Conservation (phyloP, 2,113 vertebrate species). For the Polyodon spathula region DNA sequence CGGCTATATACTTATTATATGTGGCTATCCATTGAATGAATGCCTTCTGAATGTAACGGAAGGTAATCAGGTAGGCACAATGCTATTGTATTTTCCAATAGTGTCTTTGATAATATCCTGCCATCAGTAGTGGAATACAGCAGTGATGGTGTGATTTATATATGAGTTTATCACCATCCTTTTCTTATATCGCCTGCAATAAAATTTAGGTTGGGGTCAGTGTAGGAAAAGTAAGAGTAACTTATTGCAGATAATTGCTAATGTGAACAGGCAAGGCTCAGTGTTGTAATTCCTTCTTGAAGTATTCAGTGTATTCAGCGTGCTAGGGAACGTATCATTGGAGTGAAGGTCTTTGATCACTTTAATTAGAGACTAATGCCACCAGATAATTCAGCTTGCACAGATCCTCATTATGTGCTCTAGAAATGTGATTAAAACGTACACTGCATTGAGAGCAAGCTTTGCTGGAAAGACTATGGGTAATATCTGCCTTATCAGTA, state of each 20-base stretch:
- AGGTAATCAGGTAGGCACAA: too few relatives aligned
- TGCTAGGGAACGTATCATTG: constrained; percentile 39
- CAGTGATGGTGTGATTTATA: too few relatives aligned
- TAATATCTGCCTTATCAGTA: constrained; percentile 51
- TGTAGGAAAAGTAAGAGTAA: neutral
- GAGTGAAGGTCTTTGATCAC: constrained; percentile 46
- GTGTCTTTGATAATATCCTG: too few relatives aligned
- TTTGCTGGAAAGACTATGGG: constrained; percentile 33
- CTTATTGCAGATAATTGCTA: neutral
- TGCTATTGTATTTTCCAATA: too few relatives aligned
- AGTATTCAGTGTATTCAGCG: constrained; percentile 26
- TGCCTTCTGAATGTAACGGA: too few relatives aligned
- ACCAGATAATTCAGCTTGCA: constrained; percentile 54
- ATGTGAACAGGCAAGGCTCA: too few relatives aligned
- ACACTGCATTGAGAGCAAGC: constrained; percentile 39
- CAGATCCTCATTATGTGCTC: constrained; percentile 56
- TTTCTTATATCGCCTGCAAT: too few relatives aligned
- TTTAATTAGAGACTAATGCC: constrained; percentile 55
- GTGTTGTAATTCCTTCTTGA: neutral
- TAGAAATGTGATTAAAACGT: constrained; percentile 64
- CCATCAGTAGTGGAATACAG: too few relatives aligned
- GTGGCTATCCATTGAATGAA: too few relatives aligned
- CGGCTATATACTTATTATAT: too few relatives aligned
- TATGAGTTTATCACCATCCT: too few relatives aligned
- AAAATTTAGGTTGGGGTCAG: too few relatives aligned